A percentile compares a stretch with the other conserved stretches of the same genome.
Evolutionary conservation across 2,888 invertebrate genomes (phyloP).

Genomic region (Parnassius glacialis): DNA sequence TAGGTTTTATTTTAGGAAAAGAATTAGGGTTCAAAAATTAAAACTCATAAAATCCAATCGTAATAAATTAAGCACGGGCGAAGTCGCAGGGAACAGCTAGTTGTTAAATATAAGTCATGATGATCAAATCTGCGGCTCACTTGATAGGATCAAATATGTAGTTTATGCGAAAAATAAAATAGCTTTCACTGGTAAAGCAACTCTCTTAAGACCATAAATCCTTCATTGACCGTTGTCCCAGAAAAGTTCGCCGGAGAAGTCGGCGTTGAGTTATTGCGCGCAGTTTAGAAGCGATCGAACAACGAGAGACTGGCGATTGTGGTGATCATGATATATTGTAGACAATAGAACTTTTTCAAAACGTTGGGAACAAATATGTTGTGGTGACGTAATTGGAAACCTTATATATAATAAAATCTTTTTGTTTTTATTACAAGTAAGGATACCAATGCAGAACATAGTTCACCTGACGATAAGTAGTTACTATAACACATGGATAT

Average conservation of each 20-base stretch:
- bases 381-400: neutral
- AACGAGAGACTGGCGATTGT: conserved; percentile 7
- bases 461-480: too few relatives aligned
- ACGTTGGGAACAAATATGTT: conserved; percentile 4
- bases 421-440: too few relatives aligned
- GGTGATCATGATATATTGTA: conserved; percentile 3
- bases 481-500: too few relatives aligned
- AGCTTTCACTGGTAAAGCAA: neutral
- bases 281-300: conserved; percentile 9
- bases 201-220: conserved; percentile 12
- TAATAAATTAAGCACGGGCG: too few relatives aligned
- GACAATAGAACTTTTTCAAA: conserved; percentile 1
- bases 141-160: too few relatives aligned
- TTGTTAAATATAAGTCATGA: too few relatives aligned
- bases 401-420: neutral
- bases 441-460: too few relatives aligned
- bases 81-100: too few relatives aligned
- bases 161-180: neutral
- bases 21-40: too few relatives aligned
- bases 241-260: conserved; percentile 11
- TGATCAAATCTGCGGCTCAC: too few relatives aligned
- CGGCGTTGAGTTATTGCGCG: conserved; percentile 16
- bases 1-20: too few relatives aligned
- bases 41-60: too few relatives aligned
- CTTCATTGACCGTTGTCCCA: conserved; percentile 19